These are phyloP conservation scores for Apocheima hispidaria DNA, from an alignment of 2,888 invertebrate genomes.

Conservation along the genomic window DNA sequence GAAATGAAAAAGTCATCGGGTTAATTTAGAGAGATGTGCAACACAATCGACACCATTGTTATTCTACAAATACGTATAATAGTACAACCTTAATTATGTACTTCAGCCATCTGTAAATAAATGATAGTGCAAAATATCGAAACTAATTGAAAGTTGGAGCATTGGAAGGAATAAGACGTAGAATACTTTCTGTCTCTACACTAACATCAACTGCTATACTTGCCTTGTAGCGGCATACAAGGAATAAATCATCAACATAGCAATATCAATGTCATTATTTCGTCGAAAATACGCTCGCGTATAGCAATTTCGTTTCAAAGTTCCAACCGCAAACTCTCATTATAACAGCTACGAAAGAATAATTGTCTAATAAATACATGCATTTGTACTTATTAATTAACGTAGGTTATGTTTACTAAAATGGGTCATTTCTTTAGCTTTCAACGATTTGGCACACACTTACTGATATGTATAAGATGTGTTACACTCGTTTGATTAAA, in stretches of 20 bases:
- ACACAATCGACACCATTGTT: too few species aligned
- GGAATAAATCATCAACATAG: slow-evolving; percentile 16
- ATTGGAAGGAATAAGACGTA: slow-evolving; percentile 36
- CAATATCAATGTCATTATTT: slow-evolving; percentile 27
- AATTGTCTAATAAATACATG: slow-evolving; percentile 43
- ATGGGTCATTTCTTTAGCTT: slow-evolving; percentile 65
- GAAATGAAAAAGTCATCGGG: too few species aligned
- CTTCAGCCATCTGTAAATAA: slow-evolving; percentile 16
- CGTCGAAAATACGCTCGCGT: slow-evolving; percentile 21
- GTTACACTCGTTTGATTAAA: slow-evolving; percentile 48
- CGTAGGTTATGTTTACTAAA: slow-evolving; percentile 51
- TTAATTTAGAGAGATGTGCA: too few species aligned
- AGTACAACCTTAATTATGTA: slow-evolving; percentile 12
- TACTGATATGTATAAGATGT: slow-evolving; percentile 69
- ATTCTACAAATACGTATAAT: slow-evolving; percentile 4
- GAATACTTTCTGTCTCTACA: slow-evolving; percentile 22
- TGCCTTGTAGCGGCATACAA: slow-evolving; percentile 18
- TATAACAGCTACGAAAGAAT: slow-evolving; percentile 35
- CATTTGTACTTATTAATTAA: slow-evolving; percentile 45
- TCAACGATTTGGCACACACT: slow-evolving; percentile 72
- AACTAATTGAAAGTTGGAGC: slow-evolving; percentile 19
- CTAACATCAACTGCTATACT: slow-evolving; percentile 27
- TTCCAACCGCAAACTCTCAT: slow-evolving; percentile 29
- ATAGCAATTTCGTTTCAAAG: slow-evolving; percentile 22
- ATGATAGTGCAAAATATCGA: slow-evolving; percentile 23